Evolutionary conservation across 2,113 vertebrate species (phyloP), one percentile per base, ranked within the genome.

Genomic region (Gymnarchus niloticus): DNA sequence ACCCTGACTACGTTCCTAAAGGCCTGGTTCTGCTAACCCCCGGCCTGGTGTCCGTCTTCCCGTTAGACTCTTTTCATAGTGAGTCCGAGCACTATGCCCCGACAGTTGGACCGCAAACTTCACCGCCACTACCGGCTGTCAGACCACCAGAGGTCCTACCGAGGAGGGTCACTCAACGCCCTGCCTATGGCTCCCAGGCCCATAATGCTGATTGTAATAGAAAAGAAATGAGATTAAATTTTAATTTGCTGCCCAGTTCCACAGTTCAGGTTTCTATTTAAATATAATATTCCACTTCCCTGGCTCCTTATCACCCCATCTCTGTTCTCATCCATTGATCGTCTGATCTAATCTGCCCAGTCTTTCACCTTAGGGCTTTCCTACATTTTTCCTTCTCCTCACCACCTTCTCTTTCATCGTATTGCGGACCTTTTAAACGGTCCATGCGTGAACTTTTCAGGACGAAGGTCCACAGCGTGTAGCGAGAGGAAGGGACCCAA

Each of bases 301-400:
- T 37, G 19, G 23, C 14, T 17, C 81, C 14, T 51, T 56, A 33
- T 19, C 37, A 57, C 17, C 17, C 37, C 33, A 1, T 56, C 21
- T 48, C 49, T 73, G 25, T 33, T 85, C 41, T 56, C 28, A 61
- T 49, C 21, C 46, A 37, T 82, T 81, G 56, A 51, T 25, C 65
- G 77, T 61, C 80, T 83, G 25, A 69, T 86, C 56, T 86, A 6
- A 46, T 49, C 85, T 52, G 37, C 81, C 48, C 2, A 28, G 57
- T n/a, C 19, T 61, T 51, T 25, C 56, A 33, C 54, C 12, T 33
- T 76, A 85, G 48, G 5, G 48, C 78, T 56, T 61, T 10, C 51
- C 51, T 83, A 21, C 73, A 25, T 33, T 33, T 73, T 33, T 69
- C 61, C n/a, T 46, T 8, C 48, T 14, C 28, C 12, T 52, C 10